These are phyloP conservation scores for Poicephalus meyeri DNA, from an alignment of 2,113 vertebrate species.

Conservation along the genomic window DNA sequence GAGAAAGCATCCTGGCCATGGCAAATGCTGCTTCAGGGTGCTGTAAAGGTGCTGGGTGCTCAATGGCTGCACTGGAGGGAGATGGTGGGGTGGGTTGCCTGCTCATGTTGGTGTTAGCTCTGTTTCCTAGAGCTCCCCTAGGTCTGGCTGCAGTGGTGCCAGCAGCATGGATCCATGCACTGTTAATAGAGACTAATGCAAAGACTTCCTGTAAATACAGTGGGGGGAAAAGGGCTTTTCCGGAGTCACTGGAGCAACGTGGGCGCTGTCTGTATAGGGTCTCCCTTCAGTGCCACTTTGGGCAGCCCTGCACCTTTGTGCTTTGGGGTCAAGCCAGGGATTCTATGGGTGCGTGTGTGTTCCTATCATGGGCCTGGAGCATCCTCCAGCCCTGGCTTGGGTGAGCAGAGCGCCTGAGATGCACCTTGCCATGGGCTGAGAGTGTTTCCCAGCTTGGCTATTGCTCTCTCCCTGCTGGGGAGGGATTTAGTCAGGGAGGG, in stretches of 20 bases:
- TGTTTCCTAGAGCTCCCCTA: neutral
- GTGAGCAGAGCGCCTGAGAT: neutral
- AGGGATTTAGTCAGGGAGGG: neutral
- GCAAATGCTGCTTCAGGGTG: neutral
- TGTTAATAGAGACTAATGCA: neutral
- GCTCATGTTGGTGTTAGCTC: fast-evolving
- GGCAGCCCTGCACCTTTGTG: neutral
- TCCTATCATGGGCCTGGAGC: neutral
- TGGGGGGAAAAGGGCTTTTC: neutral
- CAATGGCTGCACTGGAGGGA: neutral
- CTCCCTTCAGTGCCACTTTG: neutral
- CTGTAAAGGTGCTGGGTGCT: neutral
- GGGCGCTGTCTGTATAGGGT: neutral
- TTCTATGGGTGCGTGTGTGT: neutral
- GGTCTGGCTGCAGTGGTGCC: neutral
- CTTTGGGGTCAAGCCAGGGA: fast-evolving
- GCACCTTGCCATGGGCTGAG: fast-evolving
- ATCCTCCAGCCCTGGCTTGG: neutral
- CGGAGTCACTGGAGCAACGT: fast-evolving
- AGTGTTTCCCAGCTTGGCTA: neutral
- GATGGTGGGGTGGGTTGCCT: neutral
- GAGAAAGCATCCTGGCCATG: neutral
- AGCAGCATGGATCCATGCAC: neutral
- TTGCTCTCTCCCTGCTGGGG: neutral
- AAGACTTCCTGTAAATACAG: neutral